Conservation (phyloP, 2,888 invertebrate species). For the Stenotaenia linearis region DNA sequence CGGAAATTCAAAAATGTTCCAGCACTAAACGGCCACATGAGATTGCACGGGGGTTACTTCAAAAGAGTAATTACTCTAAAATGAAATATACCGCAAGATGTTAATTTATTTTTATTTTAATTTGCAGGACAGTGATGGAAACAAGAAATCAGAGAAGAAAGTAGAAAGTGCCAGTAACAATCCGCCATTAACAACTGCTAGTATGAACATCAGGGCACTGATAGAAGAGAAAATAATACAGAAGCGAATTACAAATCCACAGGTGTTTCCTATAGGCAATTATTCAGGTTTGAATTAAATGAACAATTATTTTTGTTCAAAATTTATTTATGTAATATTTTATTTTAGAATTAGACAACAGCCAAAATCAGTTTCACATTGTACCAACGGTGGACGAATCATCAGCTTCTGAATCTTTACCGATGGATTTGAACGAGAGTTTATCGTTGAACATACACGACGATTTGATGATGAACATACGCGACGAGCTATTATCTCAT, state of each 20-base stretch:
- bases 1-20: conserved; percentile 96
- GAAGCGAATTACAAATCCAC: conserved; percentile 55
- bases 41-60: conserved; percentile 93
- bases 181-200: conserved; percentile 85
- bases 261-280: background rate
- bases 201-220: conserved; percentile 79
- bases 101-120: background rate
- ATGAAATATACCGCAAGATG: background rate
- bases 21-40: conserved; percentile 96
- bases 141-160: conserved; percentile 73
- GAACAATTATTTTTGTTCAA: background rate
- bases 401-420: background rate
- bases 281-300: background rate
- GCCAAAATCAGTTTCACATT: background rate
- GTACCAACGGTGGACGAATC: background rate
- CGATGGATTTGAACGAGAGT: conserved; percentile 9
- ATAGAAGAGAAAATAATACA: conserved; percentile 92
- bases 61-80: conserved; percentile 60
- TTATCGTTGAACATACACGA: background rate
- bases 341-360: background rate
- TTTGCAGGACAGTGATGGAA: conserved; percentile 64
- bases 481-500: conserved; percentile 59
- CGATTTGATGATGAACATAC: background rate
- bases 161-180: conserved; percentile 61
- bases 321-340: background rate